These are phyloP conservation scores for Zaprionus africanus DNA, from an alignment of 1,140 invertebrate species.

Conservation along the genomic window DNA sequence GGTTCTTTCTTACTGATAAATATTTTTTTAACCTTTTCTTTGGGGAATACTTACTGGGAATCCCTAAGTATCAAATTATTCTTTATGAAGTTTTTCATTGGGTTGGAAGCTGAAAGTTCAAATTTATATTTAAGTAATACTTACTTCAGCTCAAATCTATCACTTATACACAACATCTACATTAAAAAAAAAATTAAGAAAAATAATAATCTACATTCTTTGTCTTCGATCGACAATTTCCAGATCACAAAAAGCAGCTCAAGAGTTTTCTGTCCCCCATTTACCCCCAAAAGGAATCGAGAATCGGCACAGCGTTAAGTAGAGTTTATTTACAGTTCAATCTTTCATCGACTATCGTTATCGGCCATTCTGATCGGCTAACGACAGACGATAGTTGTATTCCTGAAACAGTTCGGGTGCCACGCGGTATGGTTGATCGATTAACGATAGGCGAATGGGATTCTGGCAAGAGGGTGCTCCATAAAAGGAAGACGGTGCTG, in stretches of 20 bases:
- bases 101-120: too few species aligned
- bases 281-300: background rate
- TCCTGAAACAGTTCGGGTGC: conserved; percentile 74
- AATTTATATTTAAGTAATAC: too few species aligned
- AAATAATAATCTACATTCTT: too few species aligned
- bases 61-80: too few species aligned
- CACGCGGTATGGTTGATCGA: conserved; percentile 70
- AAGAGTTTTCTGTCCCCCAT: background rate
- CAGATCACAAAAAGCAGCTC: too few species aligned
- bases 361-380: conserved; percentile 47
- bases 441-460: conserved; percentile 59
- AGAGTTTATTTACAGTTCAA: conserved; percentile 66
- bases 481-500: conserved; percentile 28
- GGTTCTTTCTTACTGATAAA: too few species aligned
- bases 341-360: conserved; percentile 30
- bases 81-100: too few species aligned
- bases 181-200: too few species aligned
- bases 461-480: conserved; percentile 46
- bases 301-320: conserved; percentile 41
- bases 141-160: too few species aligned
- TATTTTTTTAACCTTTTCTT: too few species aligned
- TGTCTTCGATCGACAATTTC: background rate
- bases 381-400: conserved; percentile 63
- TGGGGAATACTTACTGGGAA: too few species aligned
- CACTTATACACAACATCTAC: too few species aligned